Evolutionary conservation across 2,888 invertebrate genomes (phyloP).

Genomic region (Leucophenga maculata): DNA sequence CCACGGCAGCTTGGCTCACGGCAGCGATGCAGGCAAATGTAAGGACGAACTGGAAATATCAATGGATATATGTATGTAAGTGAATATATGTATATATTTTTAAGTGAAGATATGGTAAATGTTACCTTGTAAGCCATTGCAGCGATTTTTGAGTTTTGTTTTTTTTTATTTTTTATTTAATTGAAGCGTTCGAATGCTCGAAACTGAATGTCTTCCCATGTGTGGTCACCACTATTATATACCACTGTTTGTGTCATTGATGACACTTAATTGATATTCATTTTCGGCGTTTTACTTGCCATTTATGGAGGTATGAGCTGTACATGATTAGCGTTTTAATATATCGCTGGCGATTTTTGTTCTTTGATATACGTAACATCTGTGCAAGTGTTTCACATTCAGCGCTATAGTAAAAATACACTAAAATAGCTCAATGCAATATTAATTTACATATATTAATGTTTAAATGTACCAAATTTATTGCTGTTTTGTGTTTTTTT

Average conservation of each 20-base stretch:
- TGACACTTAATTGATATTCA: conserved; percentile 66
- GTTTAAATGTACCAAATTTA: no score
- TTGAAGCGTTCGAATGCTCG: conserved; percentile 47
- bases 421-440: no score
- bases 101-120: no score
- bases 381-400: no score
- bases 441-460: no score
- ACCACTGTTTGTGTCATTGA: conserved; percentile 63
- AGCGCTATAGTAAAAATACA: no score
- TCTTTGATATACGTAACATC: conserved; percentile 26
- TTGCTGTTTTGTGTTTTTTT: no score
- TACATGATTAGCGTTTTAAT: conserved; percentile 44
- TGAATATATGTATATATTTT: no score
- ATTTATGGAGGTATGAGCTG: conserved; percentile 37
- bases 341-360: conserved; percentile 32
- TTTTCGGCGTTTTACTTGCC: conserved; percentile 49
- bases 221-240: conserved; percentile 56
- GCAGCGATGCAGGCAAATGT: conserved; percentile 50
- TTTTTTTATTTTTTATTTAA: conserved; percentile 49
- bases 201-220: conserved; percentile 62
- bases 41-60: conserved; percentile 41
- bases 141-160: conserved; percentile 44
- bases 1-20: conserved; percentile 45
- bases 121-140: conserved; percentile 62
- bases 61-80: neutral